Conservation (phyloP, 2,797 vertebrate species). For the Dallia pectoralis region DNA sequence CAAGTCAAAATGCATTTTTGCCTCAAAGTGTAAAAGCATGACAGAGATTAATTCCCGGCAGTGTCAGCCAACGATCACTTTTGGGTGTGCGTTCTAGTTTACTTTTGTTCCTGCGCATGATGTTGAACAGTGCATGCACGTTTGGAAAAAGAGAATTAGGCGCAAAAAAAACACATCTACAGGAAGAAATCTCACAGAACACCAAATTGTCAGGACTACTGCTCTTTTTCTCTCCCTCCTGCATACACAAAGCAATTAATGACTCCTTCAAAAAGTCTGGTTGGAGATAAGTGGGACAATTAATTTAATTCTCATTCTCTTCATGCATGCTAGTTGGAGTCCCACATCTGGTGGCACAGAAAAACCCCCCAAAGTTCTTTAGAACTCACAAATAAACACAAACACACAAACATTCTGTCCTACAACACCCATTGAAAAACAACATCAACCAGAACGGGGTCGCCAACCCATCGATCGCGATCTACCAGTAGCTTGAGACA, state of each 20-base stretch:
- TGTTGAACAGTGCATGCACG: conserved; percentile 30
- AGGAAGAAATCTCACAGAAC: conserved; percentile 66
- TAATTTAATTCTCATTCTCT: conserved; percentile 97
- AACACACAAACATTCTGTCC: too few relatives aligned
- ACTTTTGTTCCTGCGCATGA: conserved; percentile 22
- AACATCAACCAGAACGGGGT: too few relatives aligned
- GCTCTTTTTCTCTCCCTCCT: conserved; percentile 56
- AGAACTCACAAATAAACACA: too few relatives aligned
- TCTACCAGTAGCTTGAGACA: too few relatives aligned
- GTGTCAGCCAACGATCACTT: not conserved
- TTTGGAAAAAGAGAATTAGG: conserved; percentile 29
- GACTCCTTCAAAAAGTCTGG: conserved; percentile 84
- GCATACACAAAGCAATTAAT: conserved; percentile 80
- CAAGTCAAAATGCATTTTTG: conserved; percentile 19
- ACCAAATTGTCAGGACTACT: conserved; percentile 41
- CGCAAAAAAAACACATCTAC: conserved; percentile 33
- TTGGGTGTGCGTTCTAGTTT: conserved; percentile 15
- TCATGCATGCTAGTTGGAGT: conserved; percentile 86
- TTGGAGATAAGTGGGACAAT: conserved; percentile 95
- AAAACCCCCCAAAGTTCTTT: conserved; percentile 29
- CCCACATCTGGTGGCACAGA: conserved; percentile 81
- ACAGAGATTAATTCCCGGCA: conserved; percentile 22
- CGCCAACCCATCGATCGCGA: too few relatives aligned
- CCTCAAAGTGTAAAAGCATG: not conserved
- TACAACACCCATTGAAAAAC: too few relatives aligned